A percentile compares a stretch with the other conserved stretches of the same genome.
These are phyloP conservation scores for Alectura lathami DNA, from an alignment of 2,113 vertebrate species.

Conservation along the genomic window DNA sequence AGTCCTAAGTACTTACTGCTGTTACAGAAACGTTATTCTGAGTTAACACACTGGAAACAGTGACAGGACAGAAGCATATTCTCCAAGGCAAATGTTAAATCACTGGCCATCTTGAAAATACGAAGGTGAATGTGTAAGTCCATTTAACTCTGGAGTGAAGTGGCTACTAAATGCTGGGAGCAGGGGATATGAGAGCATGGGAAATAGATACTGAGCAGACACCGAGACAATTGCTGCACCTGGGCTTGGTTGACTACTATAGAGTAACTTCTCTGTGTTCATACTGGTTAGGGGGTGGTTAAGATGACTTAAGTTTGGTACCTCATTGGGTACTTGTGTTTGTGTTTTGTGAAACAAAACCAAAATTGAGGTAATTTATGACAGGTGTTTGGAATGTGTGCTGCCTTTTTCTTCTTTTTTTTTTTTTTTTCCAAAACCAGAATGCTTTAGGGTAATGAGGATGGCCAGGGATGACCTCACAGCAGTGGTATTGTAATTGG, in stretches of 20 bases:
- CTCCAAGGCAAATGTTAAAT: conserved; percentile 9
- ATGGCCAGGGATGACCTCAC: not conserved
- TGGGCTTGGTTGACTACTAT: not conserved
- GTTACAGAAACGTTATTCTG: conserved; percentile 16
- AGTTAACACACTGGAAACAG: conserved; percentile 15
- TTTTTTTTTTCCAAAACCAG: no score
- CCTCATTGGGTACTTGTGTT: fast-evolving
- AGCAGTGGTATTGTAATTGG: not conserved
- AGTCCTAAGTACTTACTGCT: not conserved
- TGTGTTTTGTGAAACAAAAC: not conserved
- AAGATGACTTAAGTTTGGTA: not conserved
- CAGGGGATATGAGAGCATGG: not conserved
- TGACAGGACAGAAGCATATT: conserved; percentile 6
- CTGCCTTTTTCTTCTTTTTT: not conserved
- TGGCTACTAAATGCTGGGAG: not conserved
- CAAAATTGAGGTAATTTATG: not conserved
- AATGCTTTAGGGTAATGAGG: not conserved
- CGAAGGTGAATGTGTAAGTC: not conserved
- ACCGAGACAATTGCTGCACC: no score
- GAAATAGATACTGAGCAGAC: not conserved
- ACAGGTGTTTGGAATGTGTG: not conserved
- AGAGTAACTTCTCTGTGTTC: not conserved
- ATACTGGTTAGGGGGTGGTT: not conserved
- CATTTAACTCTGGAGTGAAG: not conserved
- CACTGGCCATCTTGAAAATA: not conserved